phyloP scores from a whole-genome alignment of 2,888 invertebrate genomes.

The Tetanocera ferruginea region DNA sequence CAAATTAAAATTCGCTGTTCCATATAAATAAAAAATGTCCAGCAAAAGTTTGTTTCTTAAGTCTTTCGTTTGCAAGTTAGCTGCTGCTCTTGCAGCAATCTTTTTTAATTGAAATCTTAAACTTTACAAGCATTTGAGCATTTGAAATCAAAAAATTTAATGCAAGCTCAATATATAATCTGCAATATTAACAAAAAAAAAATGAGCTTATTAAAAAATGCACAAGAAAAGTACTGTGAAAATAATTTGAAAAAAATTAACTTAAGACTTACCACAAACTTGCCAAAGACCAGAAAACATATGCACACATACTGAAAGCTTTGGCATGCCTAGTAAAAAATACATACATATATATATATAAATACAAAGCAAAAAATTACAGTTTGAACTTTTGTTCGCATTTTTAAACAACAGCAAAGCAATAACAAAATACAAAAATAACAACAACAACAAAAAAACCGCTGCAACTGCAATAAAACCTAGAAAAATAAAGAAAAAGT shows the following conservation, averaged over 20 bases:
- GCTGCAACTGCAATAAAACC: conserved; percentile 1
- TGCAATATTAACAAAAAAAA: not conserved
- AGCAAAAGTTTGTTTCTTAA: conserved; percentile 1
- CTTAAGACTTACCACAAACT: not conserved
- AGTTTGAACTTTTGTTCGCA: conserved; percentile 57
- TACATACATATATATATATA: not conserved
- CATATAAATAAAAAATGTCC: too few relatives aligned
- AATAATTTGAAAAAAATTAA: not conserved
- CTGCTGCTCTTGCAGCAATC: too few relatives aligned
- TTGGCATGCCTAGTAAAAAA: not conserved
- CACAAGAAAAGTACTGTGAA: not conserved
- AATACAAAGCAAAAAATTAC: conserved; percentile 38
- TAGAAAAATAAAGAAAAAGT: conserved; percentile 5
- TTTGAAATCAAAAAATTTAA: not conserved
- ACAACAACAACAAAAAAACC: conserved; percentile 16
- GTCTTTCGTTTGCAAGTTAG: not conserved
- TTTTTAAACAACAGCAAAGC: conserved; percentile 49
- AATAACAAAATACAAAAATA: conserved; percentile 20
- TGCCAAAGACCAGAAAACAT: not conserved
- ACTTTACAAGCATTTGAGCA: not conserved
- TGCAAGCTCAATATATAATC: not conserved
- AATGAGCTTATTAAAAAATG: not conserved
- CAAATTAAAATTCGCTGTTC: too few relatives aligned
- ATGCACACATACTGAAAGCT: not conserved
- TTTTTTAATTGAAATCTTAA: not conserved